Percentiles rank a stretch among this genome's conserved stretches.
Evolutionary conservation across 2,888 invertebrate genomes (phyloP).

Genomic region (Lepidonotus clava): DNA sequence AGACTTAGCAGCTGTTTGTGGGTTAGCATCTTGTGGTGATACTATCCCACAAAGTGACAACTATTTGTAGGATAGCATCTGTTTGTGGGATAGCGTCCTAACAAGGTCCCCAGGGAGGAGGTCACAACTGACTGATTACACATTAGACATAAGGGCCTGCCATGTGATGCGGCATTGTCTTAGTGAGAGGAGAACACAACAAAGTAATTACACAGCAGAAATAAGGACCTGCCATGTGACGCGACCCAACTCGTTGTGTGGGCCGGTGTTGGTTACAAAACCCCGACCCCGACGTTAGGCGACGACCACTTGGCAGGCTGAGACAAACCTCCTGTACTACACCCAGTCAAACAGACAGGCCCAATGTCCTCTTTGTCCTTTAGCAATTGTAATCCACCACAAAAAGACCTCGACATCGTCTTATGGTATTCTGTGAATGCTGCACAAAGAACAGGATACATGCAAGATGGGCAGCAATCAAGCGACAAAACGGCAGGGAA

Average conservation of each 20-base stretch:
- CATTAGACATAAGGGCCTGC: too few relatives aligned
- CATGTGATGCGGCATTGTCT: too few relatives aligned
- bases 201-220: too few relatives aligned
- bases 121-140: too few relatives aligned
- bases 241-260: background rate
- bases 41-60: too few relatives aligned
- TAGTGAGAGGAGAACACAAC: too few relatives aligned
- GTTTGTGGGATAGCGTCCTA: too few relatives aligned
- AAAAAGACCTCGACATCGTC: background rate
- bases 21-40: too few relatives aligned
- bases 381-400: background rate
- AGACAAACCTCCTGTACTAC: background rate
- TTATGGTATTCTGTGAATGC: background rate
- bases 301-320: background rate
- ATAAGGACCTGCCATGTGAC: too few relatives aligned
- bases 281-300: background rate
- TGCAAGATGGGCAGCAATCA: slow-evolving; percentile 1
- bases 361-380: background rate
- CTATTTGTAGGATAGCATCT: too few relatives aligned
- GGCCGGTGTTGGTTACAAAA: background rate
- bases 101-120: too few relatives aligned
- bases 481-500: background rate
- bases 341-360: background rate
- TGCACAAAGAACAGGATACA: background rate
- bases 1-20: too few relatives aligned